Evolutionary conservation across 2,888 invertebrate species (phyloP).

Genomic region (Julus scanicus): DNA sequence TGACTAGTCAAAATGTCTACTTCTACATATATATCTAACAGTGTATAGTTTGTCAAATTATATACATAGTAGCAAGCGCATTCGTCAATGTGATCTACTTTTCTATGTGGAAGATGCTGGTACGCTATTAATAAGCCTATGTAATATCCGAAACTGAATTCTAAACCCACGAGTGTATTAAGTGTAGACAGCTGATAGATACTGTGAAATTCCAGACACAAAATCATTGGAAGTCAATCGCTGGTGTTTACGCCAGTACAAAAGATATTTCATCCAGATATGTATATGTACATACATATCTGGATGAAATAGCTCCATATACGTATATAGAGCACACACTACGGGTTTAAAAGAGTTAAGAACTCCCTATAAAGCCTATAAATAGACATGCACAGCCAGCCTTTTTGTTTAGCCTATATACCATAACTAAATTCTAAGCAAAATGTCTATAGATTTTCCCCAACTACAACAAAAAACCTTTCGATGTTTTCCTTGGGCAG

Average conservation of each 20-base stretch:
- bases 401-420: neutral
- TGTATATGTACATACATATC: too few species aligned
- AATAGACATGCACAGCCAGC: slow-evolving; percentile 6
- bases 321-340: neutral
- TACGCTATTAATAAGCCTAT: neutral
- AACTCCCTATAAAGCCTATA: neutral
- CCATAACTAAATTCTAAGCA: neutral
- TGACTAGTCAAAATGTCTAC: neutral
- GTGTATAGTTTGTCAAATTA: too few species aligned
- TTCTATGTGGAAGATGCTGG: neutral
- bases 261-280: too few species aligned
- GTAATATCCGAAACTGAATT: neutral
- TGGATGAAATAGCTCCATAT: neutral
- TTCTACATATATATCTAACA: neutral
- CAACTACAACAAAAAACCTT: slow-evolving; percentile 49
- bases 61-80: neutral
- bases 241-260: neutral
- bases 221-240: neutral
- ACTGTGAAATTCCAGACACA: neutral
- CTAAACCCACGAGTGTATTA: neutral
- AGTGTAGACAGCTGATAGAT: too few species aligned
- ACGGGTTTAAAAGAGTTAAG: neutral
- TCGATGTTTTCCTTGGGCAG: slow-evolving; percentile 20
- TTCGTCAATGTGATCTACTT: neutral
- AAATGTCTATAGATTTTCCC: slow-evolving; percentile 39